phyloP scores from a whole-genome alignment of 2,797 vertebrate genomes.

The Pangasius macronema region DNA sequence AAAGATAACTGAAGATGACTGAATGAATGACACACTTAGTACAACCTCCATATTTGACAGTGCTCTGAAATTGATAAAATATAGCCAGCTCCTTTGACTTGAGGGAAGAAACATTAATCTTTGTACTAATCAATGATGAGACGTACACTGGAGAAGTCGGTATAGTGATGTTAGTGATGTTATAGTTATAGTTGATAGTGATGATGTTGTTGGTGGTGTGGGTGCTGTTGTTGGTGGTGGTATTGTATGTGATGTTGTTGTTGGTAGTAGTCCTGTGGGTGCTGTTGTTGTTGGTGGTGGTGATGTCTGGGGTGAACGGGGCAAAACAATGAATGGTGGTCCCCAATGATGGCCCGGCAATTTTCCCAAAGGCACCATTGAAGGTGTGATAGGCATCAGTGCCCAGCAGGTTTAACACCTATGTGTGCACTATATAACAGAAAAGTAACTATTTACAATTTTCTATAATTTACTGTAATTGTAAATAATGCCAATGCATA shows the following conservation, averaged over 20 bases:
- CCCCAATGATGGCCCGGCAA: background rate
- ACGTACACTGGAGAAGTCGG: background rate
- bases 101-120: background rate
- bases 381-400: background rate
- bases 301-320: background rate
- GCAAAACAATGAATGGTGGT: conserved; percentile 2
- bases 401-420: background rate
- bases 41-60: background rate
- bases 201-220: background rate
- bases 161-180: background rate
- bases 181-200: no score
- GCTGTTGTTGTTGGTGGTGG: background rate
- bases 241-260: background rate
- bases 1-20: background rate
- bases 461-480: conserved; percentile 42
- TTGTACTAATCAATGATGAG: background rate
- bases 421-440: background rate
- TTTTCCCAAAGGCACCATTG: background rate
- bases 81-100: background rate
- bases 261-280: background rate
- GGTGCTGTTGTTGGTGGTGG: background rate
- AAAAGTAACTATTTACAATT: background rate
- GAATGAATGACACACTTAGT: background rate
- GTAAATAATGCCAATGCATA: conserved; percentile 40
- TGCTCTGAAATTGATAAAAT: background rate